Evolutionary conservation across 2,888 invertebrate species (phyloP).

Genomic region (Archips xylosteana): DNA sequence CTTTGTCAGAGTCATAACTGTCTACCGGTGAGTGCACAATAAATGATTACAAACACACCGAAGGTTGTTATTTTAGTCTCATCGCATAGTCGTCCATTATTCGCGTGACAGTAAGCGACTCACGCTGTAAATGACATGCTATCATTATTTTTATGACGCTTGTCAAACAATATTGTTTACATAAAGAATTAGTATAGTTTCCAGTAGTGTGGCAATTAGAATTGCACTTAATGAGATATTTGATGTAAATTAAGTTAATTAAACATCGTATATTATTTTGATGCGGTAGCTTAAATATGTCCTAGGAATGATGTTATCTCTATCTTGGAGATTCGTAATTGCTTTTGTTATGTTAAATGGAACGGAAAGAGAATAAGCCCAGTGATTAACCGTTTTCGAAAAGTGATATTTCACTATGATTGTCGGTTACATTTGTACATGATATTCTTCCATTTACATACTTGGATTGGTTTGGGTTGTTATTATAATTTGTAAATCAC

Average conservation of each 20-base stretch:
- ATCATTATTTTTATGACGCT: constrained; percentile 30
- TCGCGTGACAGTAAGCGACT: constrained; percentile 24
- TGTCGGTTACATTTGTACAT: background rate
- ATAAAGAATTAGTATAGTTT: constrained; percentile 6
- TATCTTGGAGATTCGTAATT: background rate
- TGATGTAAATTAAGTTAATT: constrained; percentile 20
- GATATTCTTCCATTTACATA: too few species aligned
- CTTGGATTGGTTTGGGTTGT: too few species aligned
- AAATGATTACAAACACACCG: constrained; percentile 35
- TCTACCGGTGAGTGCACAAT: constrained; percentile 25
- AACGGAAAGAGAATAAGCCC: background rate
- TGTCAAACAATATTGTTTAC: constrained; percentile 30
- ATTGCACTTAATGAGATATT: constrained; percentile 14
- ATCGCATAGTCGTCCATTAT: constrained; percentile 27
- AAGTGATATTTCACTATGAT: background rate
- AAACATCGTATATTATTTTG: constrained; percentile 23
- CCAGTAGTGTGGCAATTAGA: constrained; percentile 13
- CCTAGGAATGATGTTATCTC: background rate
- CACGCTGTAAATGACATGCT: constrained; percentile 33
- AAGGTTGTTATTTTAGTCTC: constrained; percentile 35
- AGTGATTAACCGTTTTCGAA: background rate
- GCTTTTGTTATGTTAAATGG: constrained; percentile 9
- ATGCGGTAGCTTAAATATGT: background rate
- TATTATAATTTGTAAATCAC: background rate
- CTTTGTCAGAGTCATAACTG: constrained; percentile 16